phyloP scores from a whole-genome alignment of 2,113 vertebrate genomes.

The Sinocyclocheilus anophthalmus region DNA sequence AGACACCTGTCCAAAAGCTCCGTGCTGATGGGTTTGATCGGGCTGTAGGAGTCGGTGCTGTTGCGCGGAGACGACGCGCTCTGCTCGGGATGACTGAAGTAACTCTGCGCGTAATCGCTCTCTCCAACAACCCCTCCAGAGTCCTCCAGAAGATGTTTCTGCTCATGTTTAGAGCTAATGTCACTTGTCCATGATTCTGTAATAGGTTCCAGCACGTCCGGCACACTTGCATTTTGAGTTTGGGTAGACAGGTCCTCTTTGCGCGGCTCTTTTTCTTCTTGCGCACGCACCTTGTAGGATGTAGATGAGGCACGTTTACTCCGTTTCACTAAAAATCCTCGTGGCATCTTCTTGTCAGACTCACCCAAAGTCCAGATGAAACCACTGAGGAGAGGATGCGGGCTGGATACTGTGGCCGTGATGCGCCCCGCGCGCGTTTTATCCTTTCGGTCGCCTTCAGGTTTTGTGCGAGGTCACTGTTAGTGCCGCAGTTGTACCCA shows the following conservation, averaged over 20 bases:
- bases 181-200: conserved; percentile 65
- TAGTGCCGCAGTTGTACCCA: conserved; percentile 56
- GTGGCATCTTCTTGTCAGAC: conserved; percentile 78
- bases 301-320: conserved; percentile 77
- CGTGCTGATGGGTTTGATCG: conserved; percentile 81
- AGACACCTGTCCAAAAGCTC: conserved; percentile 77
- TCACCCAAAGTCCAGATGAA: conserved; percentile 52
- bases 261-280: conserved; percentile 53
- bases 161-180: conserved; percentile 51
- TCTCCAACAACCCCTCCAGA: conserved; percentile 59
- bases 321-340: conserved; percentile 93
- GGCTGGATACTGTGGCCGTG: conserved; percentile 40
- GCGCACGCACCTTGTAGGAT: conserved; percentile 78
- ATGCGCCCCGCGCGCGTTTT: conserved; percentile 59
- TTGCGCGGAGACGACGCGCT: conserved; percentile 63
- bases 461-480: conserved; percentile 53
- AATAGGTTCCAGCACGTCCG: conserved; percentile 50
- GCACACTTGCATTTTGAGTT: conserved; percentile 15
- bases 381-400: not conserved
- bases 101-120: conserved; percentile 55
- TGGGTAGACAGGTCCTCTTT: conserved; percentile 39
- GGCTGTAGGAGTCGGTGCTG: conserved; percentile 71
- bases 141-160: conserved; percentile 64
- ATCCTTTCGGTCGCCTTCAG: conserved; percentile 57
- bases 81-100: conserved; percentile 72